A percentile compares a stretch with the other conserved stretches of the same genome.
These are phyloP conservation scores for Paraescarpia echinospica DNA, from an alignment of 1,140 invertebrate genomes.

Conservation along the genomic window DNA sequence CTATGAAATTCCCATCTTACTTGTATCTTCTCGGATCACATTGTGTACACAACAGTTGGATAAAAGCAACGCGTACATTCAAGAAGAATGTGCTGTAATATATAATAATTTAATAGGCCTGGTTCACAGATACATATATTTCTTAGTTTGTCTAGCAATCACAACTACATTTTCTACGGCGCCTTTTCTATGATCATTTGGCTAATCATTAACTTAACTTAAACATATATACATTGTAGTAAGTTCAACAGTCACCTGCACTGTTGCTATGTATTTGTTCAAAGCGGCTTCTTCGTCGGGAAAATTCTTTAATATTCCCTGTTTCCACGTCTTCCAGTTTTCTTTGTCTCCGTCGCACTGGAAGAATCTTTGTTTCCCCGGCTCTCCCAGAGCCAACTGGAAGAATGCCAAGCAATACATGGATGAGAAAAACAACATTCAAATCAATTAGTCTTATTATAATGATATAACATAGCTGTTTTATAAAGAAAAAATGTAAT, in stretches of 20 bases:
- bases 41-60: too few relatives aligned
- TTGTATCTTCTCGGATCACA: too few relatives aligned
- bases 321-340: constrained; percentile 42
- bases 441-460: background rate
- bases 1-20: too few relatives aligned
- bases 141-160: background rate
- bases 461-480: too few relatives aligned
- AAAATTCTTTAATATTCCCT: constrained; percentile 50
- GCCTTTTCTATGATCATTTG: too few relatives aligned
- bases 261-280: constrained; percentile 48
- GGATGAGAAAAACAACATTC: background rate
- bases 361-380: constrained; percentile 37
- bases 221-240: background rate
- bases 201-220: background rate
- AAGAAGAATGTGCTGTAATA: too few relatives aligned
- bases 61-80: too few relatives aligned
- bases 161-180: too few relatives aligned
- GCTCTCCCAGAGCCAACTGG: constrained; percentile 47
- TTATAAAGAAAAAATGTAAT: too few relatives aligned
- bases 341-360: constrained; percentile 41
- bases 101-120: too few relatives aligned
- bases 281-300: constrained; percentile 55
- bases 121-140: too few relatives aligned
- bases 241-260: constrained; percentile 34
- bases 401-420: too few relatives aligned